Conservation (phyloP, 2,113 vertebrate species). For the Speoplatyrhinus poulsoni region DNA sequence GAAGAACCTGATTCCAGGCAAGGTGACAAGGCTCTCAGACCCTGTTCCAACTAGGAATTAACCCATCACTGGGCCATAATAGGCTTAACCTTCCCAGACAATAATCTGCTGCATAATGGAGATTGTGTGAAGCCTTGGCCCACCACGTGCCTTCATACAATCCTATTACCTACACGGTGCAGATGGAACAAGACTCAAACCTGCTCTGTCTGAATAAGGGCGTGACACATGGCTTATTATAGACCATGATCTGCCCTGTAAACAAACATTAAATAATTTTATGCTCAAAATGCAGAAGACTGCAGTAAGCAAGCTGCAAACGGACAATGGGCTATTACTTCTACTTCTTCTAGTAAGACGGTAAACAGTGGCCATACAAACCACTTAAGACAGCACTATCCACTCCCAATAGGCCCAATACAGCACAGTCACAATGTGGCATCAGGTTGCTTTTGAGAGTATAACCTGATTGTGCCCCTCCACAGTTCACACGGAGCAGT, state of each 20-base stretch:
- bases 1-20: conserved; percentile 13
- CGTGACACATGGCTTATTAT: not conserved
- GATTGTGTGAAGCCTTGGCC: conserved; percentile 19
- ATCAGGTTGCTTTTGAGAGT: conserved; percentile 13
- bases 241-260: not conserved
- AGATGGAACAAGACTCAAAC: conserved; percentile 1
- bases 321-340: not conserved
- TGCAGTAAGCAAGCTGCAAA: not conserved
- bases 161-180: conserved; percentile 22
- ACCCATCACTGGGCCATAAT: conserved; percentile 37
- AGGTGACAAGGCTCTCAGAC: conserved; percentile 21
- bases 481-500: conserved; percentile 6
- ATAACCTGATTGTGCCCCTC: conserved; percentile 37
- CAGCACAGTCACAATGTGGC: not conserved
- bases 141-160: conserved; percentile 11
- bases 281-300: conserved; percentile 1
- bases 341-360: not conserved
- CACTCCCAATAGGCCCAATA: not conserved
- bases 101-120: conserved; percentile 55
- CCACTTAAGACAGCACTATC: not conserved
- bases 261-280: not conserved
- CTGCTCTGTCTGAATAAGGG: conserved; percentile 3
- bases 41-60: conserved; percentile 1
- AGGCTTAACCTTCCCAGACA: conserved; percentile 50
- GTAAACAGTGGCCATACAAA: not conserved